Conservation (phyloP, 2,113 vertebrate species). For the Arenaria interpres region DNA sequence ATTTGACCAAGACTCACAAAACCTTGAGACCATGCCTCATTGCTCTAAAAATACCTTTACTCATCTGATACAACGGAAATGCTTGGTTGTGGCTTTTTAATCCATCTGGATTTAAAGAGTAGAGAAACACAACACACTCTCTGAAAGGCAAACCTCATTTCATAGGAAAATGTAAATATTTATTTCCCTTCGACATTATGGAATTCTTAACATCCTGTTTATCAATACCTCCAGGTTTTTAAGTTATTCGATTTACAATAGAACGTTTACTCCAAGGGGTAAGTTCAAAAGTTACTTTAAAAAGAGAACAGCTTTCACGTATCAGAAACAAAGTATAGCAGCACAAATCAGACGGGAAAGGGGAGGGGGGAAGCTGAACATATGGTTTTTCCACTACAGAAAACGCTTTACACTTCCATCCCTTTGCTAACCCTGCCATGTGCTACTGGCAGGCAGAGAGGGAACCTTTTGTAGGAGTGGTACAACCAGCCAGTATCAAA, state of each 20-base stretch:
- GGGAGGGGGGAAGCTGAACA: not conserved
- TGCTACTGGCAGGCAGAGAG: not conserved
- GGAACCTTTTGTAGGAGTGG: not conserved
- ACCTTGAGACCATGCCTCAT: not conserved
- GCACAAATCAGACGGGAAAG: not conserved
- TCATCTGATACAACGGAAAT: not conserved
- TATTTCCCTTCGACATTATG: not conserved
- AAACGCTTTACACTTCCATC: not conserved
- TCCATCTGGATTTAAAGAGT: not conserved
- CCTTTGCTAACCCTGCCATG: not conserved
- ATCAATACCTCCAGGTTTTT: not conserved
- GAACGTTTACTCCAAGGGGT: not conserved
- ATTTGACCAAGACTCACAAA: not conserved
- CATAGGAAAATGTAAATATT: constrained; percentile 16
- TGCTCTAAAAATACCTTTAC: not conserved
- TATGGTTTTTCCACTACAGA: rapidly evolving
- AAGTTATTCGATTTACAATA: not conserved
- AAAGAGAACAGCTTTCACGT: not conserved
- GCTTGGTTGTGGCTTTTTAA: not conserved
- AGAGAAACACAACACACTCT: not conserved
- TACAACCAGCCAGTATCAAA: not conserved
- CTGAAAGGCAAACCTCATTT: not conserved
- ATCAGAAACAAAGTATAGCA: not conserved
- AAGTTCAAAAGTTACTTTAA: not conserved
- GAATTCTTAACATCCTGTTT: constrained; percentile 33